These are phyloP conservation scores for Solea senegalensis DNA, from an alignment of 2,113 vertebrate species.

Conservation along the genomic window DNA sequence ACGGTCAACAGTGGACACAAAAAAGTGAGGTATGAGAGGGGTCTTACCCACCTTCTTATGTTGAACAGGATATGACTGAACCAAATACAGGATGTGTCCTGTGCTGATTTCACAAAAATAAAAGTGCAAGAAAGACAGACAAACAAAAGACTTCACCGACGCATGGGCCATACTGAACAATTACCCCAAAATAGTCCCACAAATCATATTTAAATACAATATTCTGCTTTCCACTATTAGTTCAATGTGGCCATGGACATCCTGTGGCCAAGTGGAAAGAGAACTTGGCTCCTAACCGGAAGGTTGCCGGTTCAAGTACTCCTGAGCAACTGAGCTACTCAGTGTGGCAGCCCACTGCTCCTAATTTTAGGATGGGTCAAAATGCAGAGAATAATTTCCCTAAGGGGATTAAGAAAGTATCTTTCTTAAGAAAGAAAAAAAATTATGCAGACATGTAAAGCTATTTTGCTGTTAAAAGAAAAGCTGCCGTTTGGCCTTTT, in stretches of 20 bases:
- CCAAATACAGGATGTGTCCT: conserved; percentile 47
- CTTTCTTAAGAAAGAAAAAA: too few relatives aligned
- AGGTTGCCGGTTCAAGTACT: too few relatives aligned
- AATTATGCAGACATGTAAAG: conserved; percentile 61
- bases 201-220: conserved; percentile 65
- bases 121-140: conserved; percentile 69
- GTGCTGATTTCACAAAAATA: conserved; percentile 50
- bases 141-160: conserved; percentile 54
- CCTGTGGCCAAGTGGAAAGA: too few relatives aligned
- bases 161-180: conserved; percentile 55
- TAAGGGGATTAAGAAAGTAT: too few relatives aligned
- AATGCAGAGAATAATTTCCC: too few relatives aligned
- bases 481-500: conserved; percentile 67
- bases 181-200: conserved; percentile 59
- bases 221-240: conserved; percentile 54
- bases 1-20: conserved; percentile 52
- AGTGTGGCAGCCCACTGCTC: too few relatives aligned
- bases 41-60: conserved; percentile 52
- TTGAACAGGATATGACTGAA: conserved; percentile 38
- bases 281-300: too few relatives aligned
- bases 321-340: too few relatives aligned
- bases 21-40: conserved; percentile 72
- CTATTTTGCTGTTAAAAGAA: conserved; percentile 65
- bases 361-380: too few relatives aligned
- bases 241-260: conserved; percentile 58